phyloP scores from a whole-genome alignment of 2,888 invertebrate species.

The Hydropsyche betteni region DNA sequence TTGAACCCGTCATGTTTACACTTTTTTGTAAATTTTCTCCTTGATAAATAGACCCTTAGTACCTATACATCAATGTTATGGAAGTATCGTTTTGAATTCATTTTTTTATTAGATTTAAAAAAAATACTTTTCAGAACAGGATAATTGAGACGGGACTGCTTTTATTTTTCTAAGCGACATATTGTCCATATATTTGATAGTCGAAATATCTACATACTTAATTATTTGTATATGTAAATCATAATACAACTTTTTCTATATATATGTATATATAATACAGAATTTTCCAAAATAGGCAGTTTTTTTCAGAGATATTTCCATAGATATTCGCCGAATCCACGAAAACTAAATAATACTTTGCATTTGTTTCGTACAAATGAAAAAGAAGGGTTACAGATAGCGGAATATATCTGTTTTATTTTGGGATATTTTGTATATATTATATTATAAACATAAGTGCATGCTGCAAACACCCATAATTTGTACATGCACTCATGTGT shows the following conservation, averaged over 20 bases:
- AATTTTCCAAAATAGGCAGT: not conserved
- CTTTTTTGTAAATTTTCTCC: conserved; percentile 26
- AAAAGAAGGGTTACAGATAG: too few species aligned
- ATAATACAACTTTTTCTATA: conserved; percentile 18
- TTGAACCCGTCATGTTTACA: conserved; percentile 32
- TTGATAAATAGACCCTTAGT: conserved; percentile 13
- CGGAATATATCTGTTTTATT: too few species aligned
- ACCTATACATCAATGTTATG: conserved; percentile 4
- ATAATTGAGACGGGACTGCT: conserved; percentile 34
- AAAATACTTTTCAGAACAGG: conserved; percentile 6
- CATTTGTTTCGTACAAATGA: too few species aligned
- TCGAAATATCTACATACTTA: conserved; percentile 37
- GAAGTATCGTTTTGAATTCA: not conserved
- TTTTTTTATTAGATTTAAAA: conserved; percentile 2
- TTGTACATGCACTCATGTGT: conserved; percentile 28
- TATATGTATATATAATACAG: conserved; percentile 16
- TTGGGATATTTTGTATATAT: not conserved
- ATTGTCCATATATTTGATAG: conserved; percentile 28
- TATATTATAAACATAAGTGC: not conserved
- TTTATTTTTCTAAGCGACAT: conserved; percentile 30
- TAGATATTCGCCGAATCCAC: too few species aligned
- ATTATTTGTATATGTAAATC: conserved; percentile 26
- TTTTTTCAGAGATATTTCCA: too few species aligned
- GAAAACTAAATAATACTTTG: too few species aligned
- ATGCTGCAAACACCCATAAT: conserved; percentile 3